Percentiles rank a stretch among this genome's conserved stretches.
Conservation (phyloP, 2,888 invertebrate genomes). For the Chrysotoxum bicinctum region DNA sequence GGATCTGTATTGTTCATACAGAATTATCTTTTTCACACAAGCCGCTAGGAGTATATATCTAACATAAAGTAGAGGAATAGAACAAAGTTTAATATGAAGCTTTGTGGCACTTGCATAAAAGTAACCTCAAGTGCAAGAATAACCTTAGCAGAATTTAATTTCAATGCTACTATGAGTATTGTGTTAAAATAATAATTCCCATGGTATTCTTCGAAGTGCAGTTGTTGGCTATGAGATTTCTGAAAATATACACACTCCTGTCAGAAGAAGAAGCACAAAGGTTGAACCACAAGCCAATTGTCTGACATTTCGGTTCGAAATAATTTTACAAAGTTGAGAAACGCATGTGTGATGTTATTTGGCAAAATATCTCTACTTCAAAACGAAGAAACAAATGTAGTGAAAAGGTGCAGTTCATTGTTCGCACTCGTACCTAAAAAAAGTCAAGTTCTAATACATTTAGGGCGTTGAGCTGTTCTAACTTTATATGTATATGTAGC, state of each 20-base stretch:
- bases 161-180: not conserved
- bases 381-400: too few relatives aligned
- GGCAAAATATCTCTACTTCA: not conserved
- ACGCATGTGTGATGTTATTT: not conserved
- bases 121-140: not conserved
- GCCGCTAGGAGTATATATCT: too few relatives aligned
- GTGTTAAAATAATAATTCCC: conserved; percentile 3
- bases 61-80: not conserved
- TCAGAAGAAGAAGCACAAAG: not conserved
- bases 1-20: too few relatives aligned
- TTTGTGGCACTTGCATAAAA: not conserved
- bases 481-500: too few relatives aligned
- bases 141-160: not conserved
- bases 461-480: too few relatives aligned
- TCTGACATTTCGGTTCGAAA: not conserved
- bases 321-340: not conserved
- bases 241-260: not conserved
- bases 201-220: conserved; percentile 11
- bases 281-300: conserved; percentile 1
- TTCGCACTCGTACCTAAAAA: too few relatives aligned
- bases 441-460: too few relatives aligned
- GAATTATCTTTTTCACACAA: too few relatives aligned
- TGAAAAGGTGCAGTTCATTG: too few relatives aligned
- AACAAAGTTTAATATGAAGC: not conserved
- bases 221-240: not conserved